Percentiles rank a stretch among this genome's conserved stretches.
phyloP scores from a whole-genome alignment of 2,797 vertebrate genomes.

The Anomalospiza imberbis region DNA sequence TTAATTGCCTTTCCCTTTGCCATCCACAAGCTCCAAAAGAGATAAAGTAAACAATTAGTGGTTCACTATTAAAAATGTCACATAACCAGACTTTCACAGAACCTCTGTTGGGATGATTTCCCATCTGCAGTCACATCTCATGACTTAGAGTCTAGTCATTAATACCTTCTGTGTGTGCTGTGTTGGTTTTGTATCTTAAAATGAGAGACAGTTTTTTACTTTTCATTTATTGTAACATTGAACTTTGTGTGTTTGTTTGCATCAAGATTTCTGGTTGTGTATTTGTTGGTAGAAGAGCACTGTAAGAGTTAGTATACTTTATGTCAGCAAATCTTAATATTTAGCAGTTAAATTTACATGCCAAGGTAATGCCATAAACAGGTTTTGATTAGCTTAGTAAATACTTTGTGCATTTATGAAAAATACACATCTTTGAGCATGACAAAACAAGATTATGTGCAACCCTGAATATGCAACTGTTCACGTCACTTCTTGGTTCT shows the following conservation, averaged over 20 bases:
- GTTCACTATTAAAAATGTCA: not conserved
- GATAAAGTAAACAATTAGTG: not conserved
- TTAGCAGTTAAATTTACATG: not conserved
- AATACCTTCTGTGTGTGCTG: not conserved
- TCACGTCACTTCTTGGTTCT: not conserved
- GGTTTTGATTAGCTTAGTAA: not conserved
- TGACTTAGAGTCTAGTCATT: not conserved
- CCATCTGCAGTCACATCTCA: not conserved
- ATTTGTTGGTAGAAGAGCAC: not conserved
- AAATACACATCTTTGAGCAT: not conserved
- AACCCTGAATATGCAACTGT: not conserved
- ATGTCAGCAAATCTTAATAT: not conserved
- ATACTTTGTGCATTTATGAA: not conserved
- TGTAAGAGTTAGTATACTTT: not conserved
- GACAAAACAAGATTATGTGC: constrained; percentile 7
- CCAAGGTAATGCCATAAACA: not conserved
- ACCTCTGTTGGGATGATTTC: not conserved
- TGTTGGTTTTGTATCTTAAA: not conserved
- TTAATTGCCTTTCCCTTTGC: constrained; percentile 12
- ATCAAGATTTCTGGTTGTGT: not conserved
- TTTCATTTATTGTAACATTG: not conserved
- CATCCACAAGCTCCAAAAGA: not conserved
- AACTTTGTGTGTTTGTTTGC: not conserved
- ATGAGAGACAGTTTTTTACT: not conserved
- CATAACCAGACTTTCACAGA: not conserved